Conservation (phyloP, 2,888 invertebrate genomes). For the Zaprionus lineosus region DNA sequence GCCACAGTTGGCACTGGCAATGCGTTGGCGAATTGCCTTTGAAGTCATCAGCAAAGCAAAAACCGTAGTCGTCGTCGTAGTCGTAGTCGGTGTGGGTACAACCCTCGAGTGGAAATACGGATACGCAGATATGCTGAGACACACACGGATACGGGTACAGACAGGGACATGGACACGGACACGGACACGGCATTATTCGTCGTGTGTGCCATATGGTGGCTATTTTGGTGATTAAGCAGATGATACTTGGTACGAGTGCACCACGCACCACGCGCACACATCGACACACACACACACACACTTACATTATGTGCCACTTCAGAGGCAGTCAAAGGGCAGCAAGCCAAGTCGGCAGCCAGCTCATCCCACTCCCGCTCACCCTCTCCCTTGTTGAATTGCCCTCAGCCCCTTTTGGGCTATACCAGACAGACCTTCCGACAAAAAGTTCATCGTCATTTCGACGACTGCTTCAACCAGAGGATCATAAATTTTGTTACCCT, state of each 20-base stretch:
- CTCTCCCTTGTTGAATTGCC: neutral
- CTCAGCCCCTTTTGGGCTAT: slow-evolving; percentile 3
- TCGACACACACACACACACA: slow-evolving; percentile 18
- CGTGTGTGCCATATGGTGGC: slow-evolving; percentile 76
- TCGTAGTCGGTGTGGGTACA: slow-evolving; percentile 16
- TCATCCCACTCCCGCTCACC: slow-evolving; percentile 24
- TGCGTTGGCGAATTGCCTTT: slow-evolving; percentile 60
- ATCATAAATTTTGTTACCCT: slow-evolving; percentile 75
- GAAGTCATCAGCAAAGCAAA: slow-evolving; percentile 42
- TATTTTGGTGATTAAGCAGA: slow-evolving; percentile 79
- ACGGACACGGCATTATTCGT: slow-evolving; percentile 22
- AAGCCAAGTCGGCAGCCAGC: slow-evolving; percentile 59
- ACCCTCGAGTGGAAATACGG: slow-evolving; percentile 35
- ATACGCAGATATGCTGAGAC: neutral
- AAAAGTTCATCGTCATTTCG: slow-evolving; percentile 75
- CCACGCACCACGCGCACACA: slow-evolving; percentile 4
- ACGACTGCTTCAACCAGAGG: slow-evolving; percentile 55
- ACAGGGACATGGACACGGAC: slow-evolving; percentile 15
- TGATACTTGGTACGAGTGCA: slow-evolving; percentile 61
- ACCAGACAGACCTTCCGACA: slow-evolving; percentile 22
- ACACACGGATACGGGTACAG: slow-evolving; percentile 21
- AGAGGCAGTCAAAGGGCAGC: slow-evolving; percentile 53
- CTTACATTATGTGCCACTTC: slow-evolving; percentile 41
- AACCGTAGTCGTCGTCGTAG: slow-evolving; percentile 1
- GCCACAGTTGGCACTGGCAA: slow-evolving; percentile 57